Evolutionary conservation across 2,797 vertebrate genomes (phyloP).

Genomic region (Falco biarmicus): DNA sequence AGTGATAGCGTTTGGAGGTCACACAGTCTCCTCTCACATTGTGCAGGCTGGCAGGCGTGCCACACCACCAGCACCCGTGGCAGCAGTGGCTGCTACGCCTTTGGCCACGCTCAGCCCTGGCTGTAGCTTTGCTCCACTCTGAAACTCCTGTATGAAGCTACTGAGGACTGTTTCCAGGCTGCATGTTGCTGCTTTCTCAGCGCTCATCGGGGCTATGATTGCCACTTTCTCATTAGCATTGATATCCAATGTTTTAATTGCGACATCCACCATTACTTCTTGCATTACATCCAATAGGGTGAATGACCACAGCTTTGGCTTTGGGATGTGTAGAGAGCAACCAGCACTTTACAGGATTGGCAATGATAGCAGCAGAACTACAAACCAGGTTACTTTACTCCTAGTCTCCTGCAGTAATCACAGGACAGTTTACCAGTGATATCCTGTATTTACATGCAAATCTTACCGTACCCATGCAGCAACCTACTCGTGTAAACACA

Average conservation of each 20-base stretch:
- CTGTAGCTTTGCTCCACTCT: neutral
- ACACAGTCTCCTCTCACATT: neutral
- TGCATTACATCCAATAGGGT: neutral
- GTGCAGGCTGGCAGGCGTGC: neutral
- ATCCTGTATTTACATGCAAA: neutral
- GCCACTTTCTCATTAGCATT: neutral
- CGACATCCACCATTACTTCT: neutral
- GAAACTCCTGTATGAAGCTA: neutral
- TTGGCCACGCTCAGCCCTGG: neutral
- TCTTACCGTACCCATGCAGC: neutral
- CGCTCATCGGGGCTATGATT: neutral
- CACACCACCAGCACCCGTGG: neutral
- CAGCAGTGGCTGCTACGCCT: accelerated
- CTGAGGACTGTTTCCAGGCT: neutral
- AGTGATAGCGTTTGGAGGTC: neutral
- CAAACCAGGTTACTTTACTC: neutral
- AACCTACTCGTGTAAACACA: neutral
- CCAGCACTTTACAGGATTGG: neutral
- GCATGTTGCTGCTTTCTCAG: neutral
- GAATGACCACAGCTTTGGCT: neutral
- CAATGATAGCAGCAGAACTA: neutral
- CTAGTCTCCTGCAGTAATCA: neutral
- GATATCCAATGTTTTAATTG: neutral
- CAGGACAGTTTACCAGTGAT: neutral
- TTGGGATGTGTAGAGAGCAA: neutral